Evolutionary conservation across 2,888 invertebrate genomes (phyloP).

Genomic region (Megaustenia siamemsis): DNA sequence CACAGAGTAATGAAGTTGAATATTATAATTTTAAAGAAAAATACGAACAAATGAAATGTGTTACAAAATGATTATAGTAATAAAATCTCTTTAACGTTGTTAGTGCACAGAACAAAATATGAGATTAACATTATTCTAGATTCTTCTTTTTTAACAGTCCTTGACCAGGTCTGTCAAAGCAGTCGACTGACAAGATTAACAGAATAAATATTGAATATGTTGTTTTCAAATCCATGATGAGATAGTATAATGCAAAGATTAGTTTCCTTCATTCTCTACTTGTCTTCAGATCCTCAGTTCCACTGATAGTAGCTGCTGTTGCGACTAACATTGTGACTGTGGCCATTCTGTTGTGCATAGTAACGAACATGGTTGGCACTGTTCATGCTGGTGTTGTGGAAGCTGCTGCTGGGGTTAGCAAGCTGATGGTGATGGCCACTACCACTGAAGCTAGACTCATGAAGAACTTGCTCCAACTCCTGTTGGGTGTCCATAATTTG

Average conservation of each 20-base stretch:
- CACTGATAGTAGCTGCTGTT: slow-evolving; percentile 61
- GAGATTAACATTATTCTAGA: too few relatives aligned
- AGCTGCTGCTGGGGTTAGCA: slow-evolving; percentile 19
- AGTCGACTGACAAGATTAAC: too few relatives aligned
- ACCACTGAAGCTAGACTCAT: slow-evolving; percentile 58
- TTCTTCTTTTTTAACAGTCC: too few relatives aligned
- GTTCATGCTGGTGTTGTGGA: slow-evolving; percentile 15
- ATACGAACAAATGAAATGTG: too few relatives aligned
- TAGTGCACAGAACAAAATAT: too few relatives aligned
- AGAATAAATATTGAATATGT: not conserved
- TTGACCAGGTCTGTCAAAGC: too few relatives aligned
- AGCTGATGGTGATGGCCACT: slow-evolving; percentile 35
- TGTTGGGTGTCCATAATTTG: slow-evolving; percentile 99
- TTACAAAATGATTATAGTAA: too few relatives aligned
- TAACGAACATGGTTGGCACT: slow-evolving; percentile 17
- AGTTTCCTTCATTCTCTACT: too few relatives aligned
- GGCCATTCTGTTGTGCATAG: slow-evolving; percentile 21
- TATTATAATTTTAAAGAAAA: too few relatives aligned
- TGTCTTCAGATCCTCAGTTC: slow-evolving; percentile 38
- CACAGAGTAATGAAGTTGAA: too few relatives aligned
- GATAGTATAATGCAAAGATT: not conserved
- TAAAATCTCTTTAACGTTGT: too few relatives aligned
- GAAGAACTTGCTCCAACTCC: slow-evolving; percentile 84
- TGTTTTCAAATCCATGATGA: not conserved
- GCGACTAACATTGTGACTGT: slow-evolving; percentile 53